Conservation (phyloP, 2,797 vertebrate genomes). For the Tolypeutes matacus region DNA sequence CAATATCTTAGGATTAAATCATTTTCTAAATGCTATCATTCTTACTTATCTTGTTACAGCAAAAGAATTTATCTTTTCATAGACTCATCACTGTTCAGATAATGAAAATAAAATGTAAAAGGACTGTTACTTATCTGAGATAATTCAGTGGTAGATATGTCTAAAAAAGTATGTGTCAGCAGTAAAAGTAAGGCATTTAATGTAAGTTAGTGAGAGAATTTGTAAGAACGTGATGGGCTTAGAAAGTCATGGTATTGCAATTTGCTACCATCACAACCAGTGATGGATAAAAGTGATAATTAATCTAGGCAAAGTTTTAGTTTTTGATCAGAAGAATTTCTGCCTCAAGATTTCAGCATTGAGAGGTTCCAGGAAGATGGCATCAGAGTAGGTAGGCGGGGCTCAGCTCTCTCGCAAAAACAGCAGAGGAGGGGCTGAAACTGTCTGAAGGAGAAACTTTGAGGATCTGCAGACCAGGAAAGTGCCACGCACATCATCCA, state of each 20-base stretch:
- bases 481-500: no score
- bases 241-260: background rate
- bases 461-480: no score
- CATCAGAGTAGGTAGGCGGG: no score
- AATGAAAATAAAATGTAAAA: background rate
- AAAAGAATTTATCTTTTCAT: conserved; percentile 49
- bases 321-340: background rate
- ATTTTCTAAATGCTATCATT: conserved; percentile 31
- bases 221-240: background rate
- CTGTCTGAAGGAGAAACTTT: no score
- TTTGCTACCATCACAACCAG: background rate
- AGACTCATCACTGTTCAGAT: background rate
- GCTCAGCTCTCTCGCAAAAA: no score
- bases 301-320: background rate
- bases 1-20: background rate
- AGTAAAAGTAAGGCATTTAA: conserved; percentile 20
- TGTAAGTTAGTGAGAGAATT: background rate
- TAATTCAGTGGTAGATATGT: background rate
- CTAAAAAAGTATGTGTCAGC: background rate
- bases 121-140: background rate
- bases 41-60: background rate
- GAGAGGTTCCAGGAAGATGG: no score
- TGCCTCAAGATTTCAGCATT: no score
- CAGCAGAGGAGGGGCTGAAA: no score
- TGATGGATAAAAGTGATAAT: background rate